Evolutionary conservation across 2,888 invertebrate species (phyloP).

Genomic region (Lithosia quadra): DNA sequence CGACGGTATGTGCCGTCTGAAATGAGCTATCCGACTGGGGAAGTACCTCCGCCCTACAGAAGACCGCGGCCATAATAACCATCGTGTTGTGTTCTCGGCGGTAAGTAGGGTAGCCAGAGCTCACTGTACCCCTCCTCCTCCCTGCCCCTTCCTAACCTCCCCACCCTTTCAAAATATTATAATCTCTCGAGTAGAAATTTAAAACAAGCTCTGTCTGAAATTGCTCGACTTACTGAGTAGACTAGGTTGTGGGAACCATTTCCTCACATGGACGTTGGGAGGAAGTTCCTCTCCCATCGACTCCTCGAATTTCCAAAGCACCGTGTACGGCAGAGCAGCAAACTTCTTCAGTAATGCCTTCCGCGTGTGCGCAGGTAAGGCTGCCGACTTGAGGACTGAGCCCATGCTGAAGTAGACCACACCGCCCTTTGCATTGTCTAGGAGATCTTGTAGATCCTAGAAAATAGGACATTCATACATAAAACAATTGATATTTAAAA

Average conservation of each 20-base stretch:
- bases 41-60: no score
- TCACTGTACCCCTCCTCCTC: no score
- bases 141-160: no score
- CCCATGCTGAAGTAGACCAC: constrained; percentile 79
- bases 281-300: constrained; percentile 63
- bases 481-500: no score
- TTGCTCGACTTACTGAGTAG: constrained; percentile 71
- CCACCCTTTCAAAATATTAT: no score
- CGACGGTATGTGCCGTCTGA: no score
- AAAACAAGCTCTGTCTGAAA: neutral
- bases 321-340: constrained; percentile 67
- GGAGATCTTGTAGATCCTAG: constrained; percentile 69
- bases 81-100: no score
- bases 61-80: no score
- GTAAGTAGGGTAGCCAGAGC: no score
- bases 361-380: constrained; percentile 51
- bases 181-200: neutral
- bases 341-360: constrained; percentile 58
- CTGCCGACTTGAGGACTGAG: constrained; percentile 61
- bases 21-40: no score
- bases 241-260: constrained; percentile 85
- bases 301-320: constrained; percentile 85
- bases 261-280: constrained; percentile 73
- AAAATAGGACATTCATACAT: neutral
- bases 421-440: constrained; percentile 67